Percentiles rank a stretch among this genome's conserved stretches.
phyloP scores from a whole-genome alignment of 1,140 invertebrate species.

The Drosophila sechellia region DNA sequence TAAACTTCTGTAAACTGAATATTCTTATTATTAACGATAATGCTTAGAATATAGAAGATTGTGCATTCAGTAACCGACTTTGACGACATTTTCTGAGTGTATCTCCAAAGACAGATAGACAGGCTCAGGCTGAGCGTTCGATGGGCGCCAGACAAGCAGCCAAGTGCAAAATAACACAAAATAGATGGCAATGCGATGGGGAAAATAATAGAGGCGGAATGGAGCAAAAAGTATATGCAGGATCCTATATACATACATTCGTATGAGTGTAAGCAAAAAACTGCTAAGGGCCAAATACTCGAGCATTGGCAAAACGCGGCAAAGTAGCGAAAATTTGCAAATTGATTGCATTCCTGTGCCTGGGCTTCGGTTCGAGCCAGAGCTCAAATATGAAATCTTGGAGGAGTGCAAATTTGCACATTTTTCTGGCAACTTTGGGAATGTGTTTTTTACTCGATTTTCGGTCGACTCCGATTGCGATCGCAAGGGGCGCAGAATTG shows the following conservation, averaged over 20 bases:
- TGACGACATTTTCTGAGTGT: background rate
- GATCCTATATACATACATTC: slow-evolving; percentile 5
- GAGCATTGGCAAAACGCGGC: slow-evolving; percentile 81
- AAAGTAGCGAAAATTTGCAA: slow-evolving; percentile 84
- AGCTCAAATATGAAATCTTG: slow-evolving; percentile 45
- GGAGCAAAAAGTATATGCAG: slow-evolving; percentile 34
- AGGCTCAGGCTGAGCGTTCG: slow-evolving; percentile 49
- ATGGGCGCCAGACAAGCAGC: slow-evolving; percentile 68
- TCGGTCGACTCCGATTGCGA: slow-evolving; percentile 2
- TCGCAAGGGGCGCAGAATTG: slow-evolving; percentile 25
- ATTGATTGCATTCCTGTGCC: slow-evolving; percentile 84
- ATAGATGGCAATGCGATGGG: slow-evolving; percentile 57
- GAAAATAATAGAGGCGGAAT: slow-evolving; percentile 37
- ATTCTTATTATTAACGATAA: background rate
- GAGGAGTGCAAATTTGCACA: slow-evolving; percentile 71
- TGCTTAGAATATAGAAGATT: background rate
- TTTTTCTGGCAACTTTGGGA: slow-evolving; percentile 63
- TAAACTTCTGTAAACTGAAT: background rate
- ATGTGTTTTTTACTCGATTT: slow-evolving; percentile 44
- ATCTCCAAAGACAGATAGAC: slow-evolving; percentile 53
- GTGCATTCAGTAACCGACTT: background rate
- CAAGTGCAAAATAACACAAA: slow-evolving; percentile 79
- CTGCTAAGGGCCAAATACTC: slow-evolving; percentile 79
- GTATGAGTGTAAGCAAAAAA: slow-evolving; percentile 43
- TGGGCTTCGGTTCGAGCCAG: slow-evolving; percentile 22